A percentile compares a stretch with the other conserved stretches of the same genome.
These are phyloP conservation scores for Phylloscopus collybita DNA, from an alignment of 2,797 vertebrate species.

Conservation along the genomic window DNA sequence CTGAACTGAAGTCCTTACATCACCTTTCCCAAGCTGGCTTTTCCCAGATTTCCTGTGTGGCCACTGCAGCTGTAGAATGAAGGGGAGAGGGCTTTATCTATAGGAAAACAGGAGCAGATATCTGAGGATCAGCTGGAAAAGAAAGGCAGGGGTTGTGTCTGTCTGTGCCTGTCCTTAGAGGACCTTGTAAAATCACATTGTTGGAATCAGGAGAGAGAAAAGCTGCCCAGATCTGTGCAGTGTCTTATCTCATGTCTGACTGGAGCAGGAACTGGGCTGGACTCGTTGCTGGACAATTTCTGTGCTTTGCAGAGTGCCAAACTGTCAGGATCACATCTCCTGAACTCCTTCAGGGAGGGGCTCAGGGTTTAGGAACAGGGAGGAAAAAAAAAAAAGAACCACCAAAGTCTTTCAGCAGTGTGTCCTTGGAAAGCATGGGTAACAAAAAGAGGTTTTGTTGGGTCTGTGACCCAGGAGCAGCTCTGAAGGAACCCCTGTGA, in stretches of 20 bases:
- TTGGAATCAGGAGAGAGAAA: neutral
- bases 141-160: neutral
- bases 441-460: neutral
- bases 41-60: neutral
- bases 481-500: neutral
- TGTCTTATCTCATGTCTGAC: constrained; percentile 49
- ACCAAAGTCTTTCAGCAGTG: neutral
- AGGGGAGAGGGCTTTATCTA: neutral
- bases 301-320: neutral
- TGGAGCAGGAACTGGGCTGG: neutral
- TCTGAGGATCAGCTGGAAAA: neutral
- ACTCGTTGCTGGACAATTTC: neutral
- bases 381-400: neutral
- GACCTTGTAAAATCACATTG: constrained; percentile 13
- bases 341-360: neutral
- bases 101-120: neutral
- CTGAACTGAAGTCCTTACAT: neutral
- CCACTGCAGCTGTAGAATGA: neutral
- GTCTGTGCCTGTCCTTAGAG: constrained; percentile 36
- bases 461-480: neutral
- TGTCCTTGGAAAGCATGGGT: neutral
- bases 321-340: neutral
- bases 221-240: constrained; percentile 30
- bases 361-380: neutral
- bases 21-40: neutral